phyloP scores from a whole-genome alignment of 2,888 invertebrate genomes.

The Nomada hirtipes region DNA sequence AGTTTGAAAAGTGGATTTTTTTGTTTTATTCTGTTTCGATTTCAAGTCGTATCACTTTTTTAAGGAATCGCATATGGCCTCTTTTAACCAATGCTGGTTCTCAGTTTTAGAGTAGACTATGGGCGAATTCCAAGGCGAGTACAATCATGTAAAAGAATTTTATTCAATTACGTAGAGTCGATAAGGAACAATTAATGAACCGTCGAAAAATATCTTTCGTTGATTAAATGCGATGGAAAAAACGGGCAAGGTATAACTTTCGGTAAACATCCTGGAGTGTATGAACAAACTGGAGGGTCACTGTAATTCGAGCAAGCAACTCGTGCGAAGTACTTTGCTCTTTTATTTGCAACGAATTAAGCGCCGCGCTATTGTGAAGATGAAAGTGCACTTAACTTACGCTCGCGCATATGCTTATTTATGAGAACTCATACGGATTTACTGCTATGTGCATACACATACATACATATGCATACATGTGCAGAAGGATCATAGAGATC shows the following conservation, averaged over 20 bases:
- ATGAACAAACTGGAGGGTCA: not conserved
- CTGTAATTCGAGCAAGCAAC: not conserved
- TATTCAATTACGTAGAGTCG: not conserved
- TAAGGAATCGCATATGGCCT: no score
- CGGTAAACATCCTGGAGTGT: not conserved
- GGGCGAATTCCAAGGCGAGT: no score
- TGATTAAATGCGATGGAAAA: not conserved
- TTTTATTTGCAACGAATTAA: conserved; percentile 42
- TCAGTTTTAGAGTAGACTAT: no score
- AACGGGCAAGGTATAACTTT: not conserved
- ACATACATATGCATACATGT: no score
- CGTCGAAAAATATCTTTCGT: not conserved
- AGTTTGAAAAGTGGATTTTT: no score
- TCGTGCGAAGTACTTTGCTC: conserved; percentile 19
- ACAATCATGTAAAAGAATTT: no score
- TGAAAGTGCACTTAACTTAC: conserved; percentile 36
- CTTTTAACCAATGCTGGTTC: no score
- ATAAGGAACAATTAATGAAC: not conserved
- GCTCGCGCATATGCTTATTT: conserved; percentile 12
- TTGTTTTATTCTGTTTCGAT: no score
- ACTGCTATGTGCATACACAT: no score
- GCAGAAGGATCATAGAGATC: no score
- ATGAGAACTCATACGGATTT: conserved; percentile 2
- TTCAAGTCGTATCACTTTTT: no score
- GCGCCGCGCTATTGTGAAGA: conserved; percentile 26